A percentile compares a stretch with the other conserved stretches of the same genome.
These are phyloP conservation scores for Anas acuta DNA, from an alignment of 2,797 vertebrate genomes.

Conservation along the genomic window DNA sequence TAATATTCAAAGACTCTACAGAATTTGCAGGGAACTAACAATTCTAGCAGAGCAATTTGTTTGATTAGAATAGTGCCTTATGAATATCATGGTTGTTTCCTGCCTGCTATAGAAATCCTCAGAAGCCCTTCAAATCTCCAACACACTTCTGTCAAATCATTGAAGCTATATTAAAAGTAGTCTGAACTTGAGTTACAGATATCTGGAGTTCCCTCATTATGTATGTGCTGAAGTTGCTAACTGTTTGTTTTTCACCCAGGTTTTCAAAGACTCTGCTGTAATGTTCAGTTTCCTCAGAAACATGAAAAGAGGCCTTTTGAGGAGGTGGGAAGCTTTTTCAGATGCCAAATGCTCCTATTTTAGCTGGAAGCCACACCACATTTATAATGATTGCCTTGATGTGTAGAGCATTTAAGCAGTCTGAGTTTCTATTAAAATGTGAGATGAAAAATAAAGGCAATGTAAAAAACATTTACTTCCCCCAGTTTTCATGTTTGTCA, in stretches of 20 bases:
- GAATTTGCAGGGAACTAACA: not conserved
- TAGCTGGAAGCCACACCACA: not conserved
- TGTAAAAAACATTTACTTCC: not conserved
- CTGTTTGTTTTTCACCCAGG: conserved; percentile 11
- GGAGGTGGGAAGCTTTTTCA: not conserved
- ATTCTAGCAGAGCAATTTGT: conserved; percentile 4
- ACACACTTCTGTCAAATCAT: not conserved
- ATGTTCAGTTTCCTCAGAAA: not conserved
- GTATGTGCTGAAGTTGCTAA: not conserved
- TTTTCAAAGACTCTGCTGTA: conserved; percentile 27
- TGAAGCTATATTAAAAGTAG: not conserved
- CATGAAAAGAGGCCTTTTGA: conserved; percentile 11
- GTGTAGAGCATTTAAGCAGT: not conserved
- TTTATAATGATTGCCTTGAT: conserved; percentile 2
- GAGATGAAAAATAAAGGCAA: conserved; percentile 27
- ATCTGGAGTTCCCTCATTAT: not conserved
- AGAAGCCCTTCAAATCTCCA: not conserved
- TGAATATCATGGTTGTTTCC: conserved; percentile 16
- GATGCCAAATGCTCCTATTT: not conserved
- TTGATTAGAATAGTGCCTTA: not conserved
- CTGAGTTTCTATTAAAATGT: conserved; percentile 19
- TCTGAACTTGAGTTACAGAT: not conserved
- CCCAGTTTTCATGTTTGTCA: too few species aligned
- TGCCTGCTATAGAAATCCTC: conserved; percentile 8
- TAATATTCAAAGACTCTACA: not conserved